phyloP scores from a whole-genome alignment of 2,113 vertebrate genomes.

The Oryctolagus cuniculus region mOryCun1.1 NC_091435.1:53612001-53612500 shows the following conservation, averaged over 20 bases:
- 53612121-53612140: background rate
- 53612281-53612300: background rate
- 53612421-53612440: background rate
- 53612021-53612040: background rate
- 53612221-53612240: background rate
- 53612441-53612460: constrained; percentile 16
- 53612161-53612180: constrained; percentile 2
- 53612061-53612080: background rate
- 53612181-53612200: background rate
- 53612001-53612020: background rate
- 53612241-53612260: background rate
- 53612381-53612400: background rate
- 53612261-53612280: background rate
- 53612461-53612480: constrained; percentile 7
- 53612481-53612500: background rate
- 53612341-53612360: background rate
- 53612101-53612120: constrained; percentile 40
- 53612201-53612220: background rate
- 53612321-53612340: background rate
- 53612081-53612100: background rate
- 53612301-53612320: background rate
- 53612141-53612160: background rate
- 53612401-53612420: background rate
- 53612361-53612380: background rate
- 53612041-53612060: background rate